Conservation (phyloP, 2,888 invertebrate genomes). For the Watsonalla binaria region DNA sequence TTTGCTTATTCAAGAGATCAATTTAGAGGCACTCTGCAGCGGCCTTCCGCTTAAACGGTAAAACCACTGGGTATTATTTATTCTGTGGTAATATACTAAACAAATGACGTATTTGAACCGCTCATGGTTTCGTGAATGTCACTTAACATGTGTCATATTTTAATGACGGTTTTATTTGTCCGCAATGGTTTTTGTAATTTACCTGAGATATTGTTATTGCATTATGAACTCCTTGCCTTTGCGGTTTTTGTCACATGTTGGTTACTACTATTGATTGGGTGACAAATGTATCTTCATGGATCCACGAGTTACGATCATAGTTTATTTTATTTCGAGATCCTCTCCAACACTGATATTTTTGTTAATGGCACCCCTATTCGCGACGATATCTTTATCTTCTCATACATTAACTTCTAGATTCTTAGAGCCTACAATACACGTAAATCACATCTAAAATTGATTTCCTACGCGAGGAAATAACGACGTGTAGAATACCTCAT, state of each 20-base stretch:
- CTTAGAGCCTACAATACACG: too few species aligned
- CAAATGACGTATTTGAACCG: slow-evolving; percentile 4
- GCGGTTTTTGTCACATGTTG: slow-evolving; percentile 1
- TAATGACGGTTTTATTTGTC: neutral
- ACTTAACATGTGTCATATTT: slow-evolving; percentile 8
- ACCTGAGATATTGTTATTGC: slow-evolving; percentile 5
- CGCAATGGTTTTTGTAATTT: slow-evolving; percentile 9
- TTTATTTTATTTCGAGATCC: too few species aligned
- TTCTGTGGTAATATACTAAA: slow-evolving; percentile 3
- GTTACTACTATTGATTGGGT: neutral
- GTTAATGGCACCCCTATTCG: too few species aligned
- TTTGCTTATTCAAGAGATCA: neutral
- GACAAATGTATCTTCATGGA: neutral
- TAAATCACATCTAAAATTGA: too few species aligned
- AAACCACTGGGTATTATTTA: neutral
- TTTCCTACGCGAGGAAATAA: too few species aligned
- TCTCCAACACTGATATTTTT: too few species aligned
- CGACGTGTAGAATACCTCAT: too few species aligned
- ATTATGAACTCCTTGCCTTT: neutral
- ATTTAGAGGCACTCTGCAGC: neutral
- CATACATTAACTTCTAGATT: too few species aligned
- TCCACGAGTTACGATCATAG: too few species aligned
- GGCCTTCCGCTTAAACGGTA: neutral
- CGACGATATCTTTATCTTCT: too few species aligned
- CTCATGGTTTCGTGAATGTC: slow-evolving; percentile 3